Conservation (phyloP, 2,113 vertebrate genomes). For the Microcebus griseorufus region DNA sequence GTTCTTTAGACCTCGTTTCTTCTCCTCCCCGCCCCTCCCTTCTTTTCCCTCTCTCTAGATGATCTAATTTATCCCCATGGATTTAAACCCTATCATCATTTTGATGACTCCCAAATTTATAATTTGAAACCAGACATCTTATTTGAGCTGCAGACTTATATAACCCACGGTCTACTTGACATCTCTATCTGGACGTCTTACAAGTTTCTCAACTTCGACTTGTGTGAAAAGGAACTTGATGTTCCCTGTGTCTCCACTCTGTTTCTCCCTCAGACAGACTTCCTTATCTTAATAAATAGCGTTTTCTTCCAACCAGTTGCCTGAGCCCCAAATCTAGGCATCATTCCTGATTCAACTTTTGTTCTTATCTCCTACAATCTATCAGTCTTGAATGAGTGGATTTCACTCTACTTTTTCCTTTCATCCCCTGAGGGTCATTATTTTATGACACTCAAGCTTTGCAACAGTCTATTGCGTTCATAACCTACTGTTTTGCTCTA, state of each 20-base stretch:
- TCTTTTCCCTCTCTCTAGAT: not conserved
- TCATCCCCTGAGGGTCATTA: not conserved
- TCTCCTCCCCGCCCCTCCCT: not conserved
- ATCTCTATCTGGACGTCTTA: not conserved
- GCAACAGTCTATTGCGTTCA: not conserved
- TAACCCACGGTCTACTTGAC: not conserved
- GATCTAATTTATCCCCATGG: not conserved
- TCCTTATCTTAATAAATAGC: slow-evolving; percentile 1
- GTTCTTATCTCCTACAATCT: not conserved
- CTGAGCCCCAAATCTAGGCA: not conserved
- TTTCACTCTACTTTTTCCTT: not conserved
- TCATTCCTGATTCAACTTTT: slow-evolving; percentile 1
- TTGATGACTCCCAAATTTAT: not conserved
- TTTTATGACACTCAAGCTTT: not conserved
- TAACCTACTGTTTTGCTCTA: not conserved
- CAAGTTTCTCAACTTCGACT: slow-evolving; percentile 21
- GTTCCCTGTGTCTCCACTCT: not conserved
- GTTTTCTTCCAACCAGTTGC: slow-evolving; percentile 1
- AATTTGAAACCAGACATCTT: not conserved
- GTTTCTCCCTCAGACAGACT: not conserved
- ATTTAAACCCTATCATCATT: not conserved
- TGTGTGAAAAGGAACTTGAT: slow-evolving; percentile 21
- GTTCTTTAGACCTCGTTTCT: not conserved
- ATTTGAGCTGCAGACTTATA: not conserved
- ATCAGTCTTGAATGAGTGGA: not conserved